Evolutionary conservation across 2,113 vertebrate species (phyloP).

Genomic region (Machaerirhynchus nigripectus): DNA sequence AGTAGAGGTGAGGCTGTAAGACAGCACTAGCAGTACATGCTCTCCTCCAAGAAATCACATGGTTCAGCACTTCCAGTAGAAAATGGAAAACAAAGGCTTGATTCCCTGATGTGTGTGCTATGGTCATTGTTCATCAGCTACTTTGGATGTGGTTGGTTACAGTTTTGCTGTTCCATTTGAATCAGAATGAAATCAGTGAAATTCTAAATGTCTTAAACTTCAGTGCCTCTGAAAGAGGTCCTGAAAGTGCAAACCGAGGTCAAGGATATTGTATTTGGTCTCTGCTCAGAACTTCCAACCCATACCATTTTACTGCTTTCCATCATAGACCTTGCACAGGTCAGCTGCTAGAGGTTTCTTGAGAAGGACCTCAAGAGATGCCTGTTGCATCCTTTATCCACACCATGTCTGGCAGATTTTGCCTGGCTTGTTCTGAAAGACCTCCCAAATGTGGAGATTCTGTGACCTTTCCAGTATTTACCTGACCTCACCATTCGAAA

Average conservation of each 20-base stretch:
- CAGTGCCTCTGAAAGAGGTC: background rate
- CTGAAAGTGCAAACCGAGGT: background rate
- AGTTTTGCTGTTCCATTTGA: background rate
- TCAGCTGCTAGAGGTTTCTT: background rate
- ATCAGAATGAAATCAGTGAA: background rate
- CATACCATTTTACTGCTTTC: background rate
- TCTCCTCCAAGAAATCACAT: background rate
- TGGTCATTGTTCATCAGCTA: background rate
- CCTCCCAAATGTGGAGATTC: background rate
- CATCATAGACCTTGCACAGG: background rate
- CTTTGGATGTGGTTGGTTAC: background rate
- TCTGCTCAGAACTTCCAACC: background rate
- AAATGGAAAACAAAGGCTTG: background rate
- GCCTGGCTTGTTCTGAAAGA: background rate
- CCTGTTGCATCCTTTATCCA: background rate
- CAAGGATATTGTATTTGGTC: background rate
- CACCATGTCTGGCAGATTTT: background rate
- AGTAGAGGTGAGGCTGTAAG: background rate
- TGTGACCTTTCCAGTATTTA: background rate
- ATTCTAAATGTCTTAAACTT: background rate
- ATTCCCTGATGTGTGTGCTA: background rate
- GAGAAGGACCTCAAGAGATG: background rate
- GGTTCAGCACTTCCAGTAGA: background rate
- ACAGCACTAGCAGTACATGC: background rate
- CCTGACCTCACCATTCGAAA: background rate